phyloP scores from a whole-genome alignment of 2,888 invertebrate genomes.

The Rhagophthalmus giganteus region DNA sequence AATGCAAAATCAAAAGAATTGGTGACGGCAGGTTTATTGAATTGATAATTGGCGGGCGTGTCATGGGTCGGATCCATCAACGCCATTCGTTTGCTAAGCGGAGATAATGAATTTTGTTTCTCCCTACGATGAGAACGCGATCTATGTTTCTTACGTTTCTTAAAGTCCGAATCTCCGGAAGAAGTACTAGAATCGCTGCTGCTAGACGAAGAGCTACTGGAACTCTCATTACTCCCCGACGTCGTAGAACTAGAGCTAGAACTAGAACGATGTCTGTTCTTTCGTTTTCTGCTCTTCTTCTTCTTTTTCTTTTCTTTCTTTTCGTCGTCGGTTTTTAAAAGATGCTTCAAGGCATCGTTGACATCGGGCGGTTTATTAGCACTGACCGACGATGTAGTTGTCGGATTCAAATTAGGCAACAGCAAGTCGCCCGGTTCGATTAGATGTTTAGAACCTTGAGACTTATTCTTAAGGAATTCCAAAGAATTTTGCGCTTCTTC shows the following conservation, averaged over 20 bases:
- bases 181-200: slow-evolving; percentile 68
- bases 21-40: slow-evolving; percentile 69
- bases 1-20: slow-evolving; percentile 56
- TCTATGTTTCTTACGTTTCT: slow-evolving; percentile 61
- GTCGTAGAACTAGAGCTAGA: slow-evolving; percentile 56
- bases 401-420: slow-evolving; percentile 62
- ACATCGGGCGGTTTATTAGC: slow-evolving; percentile 58
- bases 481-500: slow-evolving; percentile 85
- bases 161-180: slow-evolving; percentile 65
- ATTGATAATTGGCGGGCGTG: slow-evolving; percentile 63
- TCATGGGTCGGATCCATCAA: slow-evolving; percentile 64
- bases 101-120: slow-evolving; percentile 75
- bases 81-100: slow-evolving; percentile 82
- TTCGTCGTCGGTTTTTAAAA: slow-evolving; percentile 59
- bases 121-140: slow-evolving; percentile 61
- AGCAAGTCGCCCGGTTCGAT: slow-evolving; percentile 67
- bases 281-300: slow-evolving; percentile 65
- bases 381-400: slow-evolving; percentile 24
- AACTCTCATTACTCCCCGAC: slow-evolving; percentile 60
- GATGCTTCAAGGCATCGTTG: slow-evolving; percentile 67
- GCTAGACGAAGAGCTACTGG: slow-evolving; percentile 60
- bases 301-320: slow-evolving; percentile 67
- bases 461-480: slow-evolving; percentile 76
- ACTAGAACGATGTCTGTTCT: slow-evolving; percentile 65
- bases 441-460: slow-evolving; percentile 60